phyloP scores from a whole-genome alignment of 1,140 invertebrate species.

The Dendroctonus ponderosae region DNA sequence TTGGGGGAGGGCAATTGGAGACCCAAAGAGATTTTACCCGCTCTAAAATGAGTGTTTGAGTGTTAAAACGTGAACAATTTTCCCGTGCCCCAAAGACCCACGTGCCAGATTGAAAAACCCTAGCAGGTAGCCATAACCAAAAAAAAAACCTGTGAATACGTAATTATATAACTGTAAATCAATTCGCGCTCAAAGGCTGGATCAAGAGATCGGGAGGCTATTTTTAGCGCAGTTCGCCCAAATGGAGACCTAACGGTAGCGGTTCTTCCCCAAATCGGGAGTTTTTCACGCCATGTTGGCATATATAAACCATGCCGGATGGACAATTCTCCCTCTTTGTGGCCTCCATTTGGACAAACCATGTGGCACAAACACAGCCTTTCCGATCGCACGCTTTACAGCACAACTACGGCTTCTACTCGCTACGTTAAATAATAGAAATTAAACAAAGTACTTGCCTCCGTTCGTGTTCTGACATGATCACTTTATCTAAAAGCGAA shows the following conservation, averaged over 20 bases:
- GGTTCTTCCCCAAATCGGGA: neutral
- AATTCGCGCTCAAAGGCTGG: neutral
- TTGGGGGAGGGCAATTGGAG: no score
- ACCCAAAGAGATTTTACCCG: no score
- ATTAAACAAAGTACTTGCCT: conserved; percentile 23
- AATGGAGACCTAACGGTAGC: neutral
- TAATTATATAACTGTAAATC: conserved; percentile 1
- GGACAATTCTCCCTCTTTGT: neutral
- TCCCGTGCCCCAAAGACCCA: no score
- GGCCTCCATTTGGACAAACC: neutral
- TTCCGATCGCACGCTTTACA: no score
- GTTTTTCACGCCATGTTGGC: conserved; percentile 33
- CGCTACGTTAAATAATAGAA: conserved; percentile 1
- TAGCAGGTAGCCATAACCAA: neutral
- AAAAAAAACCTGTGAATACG: neutral
- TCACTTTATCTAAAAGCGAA: conserved; percentile 19
- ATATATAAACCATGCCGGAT: conserved; percentile 25
- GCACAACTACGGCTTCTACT: neutral
- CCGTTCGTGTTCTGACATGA: conserved; percentile 29
- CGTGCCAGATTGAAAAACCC: no score
- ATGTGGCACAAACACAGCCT: neutral
- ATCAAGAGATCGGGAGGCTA: no score
- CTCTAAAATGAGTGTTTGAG: no score
- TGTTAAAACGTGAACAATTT: no score
- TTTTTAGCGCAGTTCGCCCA: neutral